Evolutionary conservation across 2,113 vertebrate genomes (phyloP).

Genomic region (Dromiciops gliroides): DNA sequence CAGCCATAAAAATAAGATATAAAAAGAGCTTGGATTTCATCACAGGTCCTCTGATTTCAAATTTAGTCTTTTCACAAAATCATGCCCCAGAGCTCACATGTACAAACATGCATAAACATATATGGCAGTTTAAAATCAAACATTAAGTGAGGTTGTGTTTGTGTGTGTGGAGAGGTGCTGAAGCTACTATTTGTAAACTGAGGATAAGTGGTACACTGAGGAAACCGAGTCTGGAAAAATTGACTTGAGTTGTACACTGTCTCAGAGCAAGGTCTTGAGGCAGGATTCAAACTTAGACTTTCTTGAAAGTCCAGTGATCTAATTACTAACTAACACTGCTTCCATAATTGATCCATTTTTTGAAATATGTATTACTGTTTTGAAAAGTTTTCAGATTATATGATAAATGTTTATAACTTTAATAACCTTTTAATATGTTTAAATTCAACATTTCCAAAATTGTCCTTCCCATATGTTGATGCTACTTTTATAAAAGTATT

Average conservation of each 20-base stretch:
- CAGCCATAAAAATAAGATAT: background rate
- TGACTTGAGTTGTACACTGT: background rate
- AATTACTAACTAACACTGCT: background rate
- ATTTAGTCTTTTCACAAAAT: background rate
- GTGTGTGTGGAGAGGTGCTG: background rate
- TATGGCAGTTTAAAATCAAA: background rate
- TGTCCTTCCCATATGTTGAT: background rate
- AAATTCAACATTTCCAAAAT: background rate
- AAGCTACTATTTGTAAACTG: too few species aligned
- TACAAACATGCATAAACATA: background rate
- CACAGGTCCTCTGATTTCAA: background rate
- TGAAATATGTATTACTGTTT: background rate
- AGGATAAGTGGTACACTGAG: too few species aligned
- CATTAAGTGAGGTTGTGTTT: background rate
- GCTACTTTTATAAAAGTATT: too few species aligned
- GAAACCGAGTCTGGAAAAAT: background rate
- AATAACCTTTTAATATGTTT: background rate
- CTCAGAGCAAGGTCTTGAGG: background rate
- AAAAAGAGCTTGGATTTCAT: background rate
- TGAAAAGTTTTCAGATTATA: background rate
- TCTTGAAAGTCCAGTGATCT: background rate
- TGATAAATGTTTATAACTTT: background rate
- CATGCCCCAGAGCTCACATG: background rate
- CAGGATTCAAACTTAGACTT: background rate
- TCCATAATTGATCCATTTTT: background rate